Evolutionary conservation across 2,113 vertebrate genomes (phyloP), one percentile per base, ranked within the genome.

Genomic region (Benitochromis conjunctus): DNA sequence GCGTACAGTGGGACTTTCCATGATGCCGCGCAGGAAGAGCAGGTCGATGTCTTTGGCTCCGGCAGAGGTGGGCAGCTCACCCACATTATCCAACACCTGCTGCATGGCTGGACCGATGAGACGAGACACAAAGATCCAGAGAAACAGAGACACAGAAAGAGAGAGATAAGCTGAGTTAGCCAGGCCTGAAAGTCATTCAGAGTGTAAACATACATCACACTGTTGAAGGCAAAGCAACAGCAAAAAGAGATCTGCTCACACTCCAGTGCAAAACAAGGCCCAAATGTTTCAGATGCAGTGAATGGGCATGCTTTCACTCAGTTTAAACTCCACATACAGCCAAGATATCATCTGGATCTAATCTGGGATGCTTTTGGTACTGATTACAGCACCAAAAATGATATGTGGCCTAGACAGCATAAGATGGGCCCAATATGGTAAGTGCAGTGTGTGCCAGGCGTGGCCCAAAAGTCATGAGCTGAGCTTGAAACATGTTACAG

Each of bases 21-120:
- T 99, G 95, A 99, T 97, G 92, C 98, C 98, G 88, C 98, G 98
- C 82, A 99, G 97, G 94, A 99, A 99, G 94, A 99, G 98, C 80
- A 99, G 97, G 95, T 99, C 98, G 88, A 99, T 98, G 95, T 99
- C 97, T 96, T 99, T 99, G 94, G 98, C 98, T 7, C 97, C 98
- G 2, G 97, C 95, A 9, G 98, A 97, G 71, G 95, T 94, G 2
- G 98, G 97, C 84, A 97, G 95, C 88, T 98, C 98, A 12, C 95
- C 96, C 91, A 97, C 94, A 93, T 98, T 98, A 92, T 99, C 98
- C 95, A 98, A 93, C 85, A 98, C 98, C 95, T 99, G 98, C 97
- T 99, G 98, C 98, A 99, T 98, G 94, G 96, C 98, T 98, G 96
- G 79, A 95, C 76, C 85, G 62, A 86, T n/a, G 69, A 78, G 36